These are phyloP conservation scores for Argentina silus DNA, from an alignment of 2,797 vertebrate genomes.

Conservation along the genomic window DNA sequence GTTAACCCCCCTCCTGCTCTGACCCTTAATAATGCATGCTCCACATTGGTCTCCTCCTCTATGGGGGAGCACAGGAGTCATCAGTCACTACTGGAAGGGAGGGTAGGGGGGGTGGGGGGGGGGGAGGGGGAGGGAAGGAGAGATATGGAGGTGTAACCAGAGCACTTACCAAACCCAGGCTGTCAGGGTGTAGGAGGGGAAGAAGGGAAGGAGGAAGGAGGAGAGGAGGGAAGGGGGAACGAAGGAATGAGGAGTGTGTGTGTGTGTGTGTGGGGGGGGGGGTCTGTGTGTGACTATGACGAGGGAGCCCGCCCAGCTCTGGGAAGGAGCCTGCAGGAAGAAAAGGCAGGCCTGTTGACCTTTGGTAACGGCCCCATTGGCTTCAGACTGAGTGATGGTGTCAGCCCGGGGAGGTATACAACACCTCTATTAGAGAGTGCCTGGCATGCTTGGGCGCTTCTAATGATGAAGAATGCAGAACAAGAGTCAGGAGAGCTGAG, in stretches of 20 bases:
- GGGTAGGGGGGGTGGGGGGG: background rate
- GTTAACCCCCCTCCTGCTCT: conserved; percentile 33
- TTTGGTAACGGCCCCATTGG: conserved; percentile 70
- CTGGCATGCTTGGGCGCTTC: conserved; percentile 66
- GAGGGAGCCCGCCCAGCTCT: conserved; percentile 45
- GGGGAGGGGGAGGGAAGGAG: background rate
- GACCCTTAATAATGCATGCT: conserved; percentile 75
- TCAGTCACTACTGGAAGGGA: conserved; percentile 60
- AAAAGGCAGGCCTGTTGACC: conserved; percentile 65
- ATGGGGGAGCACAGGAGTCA: conserved; percentile 58
- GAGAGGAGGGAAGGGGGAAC: conserved; percentile 25
- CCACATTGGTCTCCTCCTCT: conserved; percentile 67
- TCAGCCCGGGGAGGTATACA: conserved; percentile 68
- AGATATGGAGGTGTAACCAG: conserved; percentile 40
- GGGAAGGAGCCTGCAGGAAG: conserved; percentile 45
- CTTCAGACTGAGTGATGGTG: conserved; percentile 17
- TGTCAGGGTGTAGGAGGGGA: conserved; percentile 50
- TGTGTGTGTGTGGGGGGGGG: conserved; percentile 18
- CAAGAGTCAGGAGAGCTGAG: conserved; percentile 63
- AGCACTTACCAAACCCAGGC: conserved; percentile 35
- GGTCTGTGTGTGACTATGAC: conserved; percentile 57
- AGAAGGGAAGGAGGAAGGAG: conserved; percentile 34
- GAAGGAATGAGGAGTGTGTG: conserved; percentile 42
- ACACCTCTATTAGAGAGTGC: conserved; percentile 74
- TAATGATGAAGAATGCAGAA: conserved; percentile 80